Base-by-base conservation (phyloP, 2,888 invertebrate species). In the Empis livida region DNA sequence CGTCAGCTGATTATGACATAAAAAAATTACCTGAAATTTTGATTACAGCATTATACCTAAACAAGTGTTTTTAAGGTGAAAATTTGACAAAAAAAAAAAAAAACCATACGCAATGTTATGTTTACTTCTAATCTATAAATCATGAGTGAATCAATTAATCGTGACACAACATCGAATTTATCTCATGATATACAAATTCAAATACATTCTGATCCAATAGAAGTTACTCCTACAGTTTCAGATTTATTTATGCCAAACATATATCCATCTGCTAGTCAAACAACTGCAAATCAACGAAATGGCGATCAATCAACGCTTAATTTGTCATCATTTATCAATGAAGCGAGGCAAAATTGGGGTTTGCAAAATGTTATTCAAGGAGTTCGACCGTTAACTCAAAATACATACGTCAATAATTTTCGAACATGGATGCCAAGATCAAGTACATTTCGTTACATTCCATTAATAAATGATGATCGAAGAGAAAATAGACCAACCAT, bases 391-490 rank as follows among this genome's bases (percentile, higher is more conserved):
- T 16, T 10, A 49, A 32, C 9, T 2, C 17, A 27, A 30, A 15
- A 14, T 8, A 11, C 27, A 30, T 44, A 44, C 16, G 23, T n/a
- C 40, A 17, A 46, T 14, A 42, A 48, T 46, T 39, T 65, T 43
- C 59, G 65, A 4, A 59, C 62, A 11, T 55, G 64, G 11, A 63
- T 66, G 32, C 54, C 60, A 43, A 58, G 60, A 49, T 56, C 60
- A 49, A 57, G 53, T 13, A 56, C 56, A 44, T 58, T 63, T 51
- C 60, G 61, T 8, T 61, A 63, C 30, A 56, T 56, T 23, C 53
- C 60, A 3, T 47, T 55, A 15, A 51, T 43, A 14, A 48, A 53
- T 11, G 11, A 17, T 17, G 39, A 16, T 39, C 11, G 11, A 5
- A 17, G 13, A 20, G 23, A 27, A 6, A 27, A 27, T 27, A 39